A percentile compares a stretch with the other conserved stretches of the same genome.
These are phyloP conservation scores for Aporophyla lueneburgensis DNA, from an alignment of 2,888 invertebrate species.

Conservation along the genomic window DNA sequence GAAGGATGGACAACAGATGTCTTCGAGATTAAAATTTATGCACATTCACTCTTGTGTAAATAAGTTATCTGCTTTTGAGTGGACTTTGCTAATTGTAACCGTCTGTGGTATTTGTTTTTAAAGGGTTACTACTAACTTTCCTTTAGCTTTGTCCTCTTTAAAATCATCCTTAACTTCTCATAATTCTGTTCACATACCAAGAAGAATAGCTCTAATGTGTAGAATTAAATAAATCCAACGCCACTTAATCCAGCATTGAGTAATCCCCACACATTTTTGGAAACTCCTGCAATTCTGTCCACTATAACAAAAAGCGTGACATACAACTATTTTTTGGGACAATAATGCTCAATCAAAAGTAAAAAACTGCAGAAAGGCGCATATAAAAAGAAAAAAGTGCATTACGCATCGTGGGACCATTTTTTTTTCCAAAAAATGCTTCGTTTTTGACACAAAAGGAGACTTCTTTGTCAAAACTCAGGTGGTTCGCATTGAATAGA, in stretches of 20 bases:
- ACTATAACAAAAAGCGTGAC: conserved; percentile 50
- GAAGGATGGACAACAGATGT: conserved; percentile 72
- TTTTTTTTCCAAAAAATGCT: conserved; percentile 76
- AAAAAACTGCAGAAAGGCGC: conserved; percentile 73
- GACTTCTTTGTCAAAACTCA: conserved; percentile 80
- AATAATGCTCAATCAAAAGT: conserved; percentile 77
- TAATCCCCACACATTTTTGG: conserved; percentile 19
- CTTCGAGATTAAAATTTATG: conserved; percentile 60
- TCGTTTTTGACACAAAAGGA: conserved; percentile 75
- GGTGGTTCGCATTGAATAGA: conserved; percentile 79
- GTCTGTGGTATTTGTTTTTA: conserved; percentile 10
- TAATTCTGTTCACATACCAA: not conserved
- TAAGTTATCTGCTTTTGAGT: conserved; percentile 43
- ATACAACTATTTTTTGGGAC: conserved; percentile 65
- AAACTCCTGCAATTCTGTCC: conserved; percentile 21
- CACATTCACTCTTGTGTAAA: conserved; percentile 55
- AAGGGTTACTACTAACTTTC: not conserved
- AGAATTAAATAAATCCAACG: conserved; percentile 26
- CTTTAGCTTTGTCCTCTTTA: not conserved
- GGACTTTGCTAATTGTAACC: conserved; percentile 31
- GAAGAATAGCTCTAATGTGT: conserved; percentile 21
- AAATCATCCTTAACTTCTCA: not conserved
- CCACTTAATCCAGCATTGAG: conserved; percentile 23
- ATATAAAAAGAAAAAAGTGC: conserved; percentile 78
- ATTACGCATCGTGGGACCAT: conserved; percentile 82